phyloP scores from a whole-genome alignment of 1,140 invertebrate species.

The Mizuhopecten yessoensis region DNA sequence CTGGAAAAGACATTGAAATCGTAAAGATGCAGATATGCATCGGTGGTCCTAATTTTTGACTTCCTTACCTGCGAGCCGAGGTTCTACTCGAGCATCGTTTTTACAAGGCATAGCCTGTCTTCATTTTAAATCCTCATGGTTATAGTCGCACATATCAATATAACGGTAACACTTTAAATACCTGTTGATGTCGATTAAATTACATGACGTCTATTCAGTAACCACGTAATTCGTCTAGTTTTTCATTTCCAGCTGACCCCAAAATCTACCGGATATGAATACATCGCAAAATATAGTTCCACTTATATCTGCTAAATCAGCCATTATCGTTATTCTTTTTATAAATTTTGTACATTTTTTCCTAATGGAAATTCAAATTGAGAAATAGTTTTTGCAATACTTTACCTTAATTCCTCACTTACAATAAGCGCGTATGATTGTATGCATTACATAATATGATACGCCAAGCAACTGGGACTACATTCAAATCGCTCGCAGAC shows the following conservation, averaged over 20 bases:
- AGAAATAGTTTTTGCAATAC: too few relatives aligned
- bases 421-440: neutral
- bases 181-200: neutral
- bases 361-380: too few relatives aligned
- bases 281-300: neutral
- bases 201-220: conserved; percentile 8
- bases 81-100: conserved; percentile 32
- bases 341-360: too few relatives aligned
- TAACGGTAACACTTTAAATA: neutral
- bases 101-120: conserved; percentile 21
- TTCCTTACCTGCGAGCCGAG: conserved; percentile 28
- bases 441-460: conserved; percentile 35
- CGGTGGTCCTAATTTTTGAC: conserved; percentile 5
- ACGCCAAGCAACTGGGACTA: conserved; percentile 20
- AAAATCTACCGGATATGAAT: neutral
- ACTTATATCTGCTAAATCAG: neutral
- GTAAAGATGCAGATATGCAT: too few relatives aligned
- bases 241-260: conserved; percentile 29
- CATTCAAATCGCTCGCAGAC: conserved; percentile 17
- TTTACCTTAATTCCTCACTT: neutral
- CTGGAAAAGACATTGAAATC: too few relatives aligned
- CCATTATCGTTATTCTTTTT: too few relatives aligned
- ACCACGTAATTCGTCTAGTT: neutral
- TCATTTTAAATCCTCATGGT: conserved; percentile 20
- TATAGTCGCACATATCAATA: neutral